A percentile compares a stretch with the other conserved stretches of the same genome.
phyloP scores from a whole-genome alignment of 2,797 vertebrate genomes.

The Rachycentron canadum region DNA sequence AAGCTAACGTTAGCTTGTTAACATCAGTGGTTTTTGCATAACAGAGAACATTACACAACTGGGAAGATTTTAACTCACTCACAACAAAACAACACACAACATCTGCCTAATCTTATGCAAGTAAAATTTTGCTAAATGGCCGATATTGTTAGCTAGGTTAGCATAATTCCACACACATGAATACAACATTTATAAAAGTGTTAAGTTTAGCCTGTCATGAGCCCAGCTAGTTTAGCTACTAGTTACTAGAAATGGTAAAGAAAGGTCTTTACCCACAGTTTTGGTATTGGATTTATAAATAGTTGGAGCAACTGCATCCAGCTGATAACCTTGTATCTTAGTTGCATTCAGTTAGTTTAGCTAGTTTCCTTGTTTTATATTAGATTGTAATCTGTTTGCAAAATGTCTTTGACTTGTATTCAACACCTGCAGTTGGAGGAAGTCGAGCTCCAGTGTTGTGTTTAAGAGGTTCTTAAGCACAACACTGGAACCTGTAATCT shows the following conservation, averaged over 20 bases:
- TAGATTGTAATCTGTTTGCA: neutral
- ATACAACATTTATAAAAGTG: too few relatives aligned
- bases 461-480: conserved; percentile 3
- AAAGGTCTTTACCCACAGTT: neutral
- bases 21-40: too few relatives aligned
- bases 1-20: neutral
- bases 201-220: too few relatives aligned
- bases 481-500: neutral
- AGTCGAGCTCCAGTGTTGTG: neutral
- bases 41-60: too few relatives aligned
- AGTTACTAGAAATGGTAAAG: neutral
- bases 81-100: neutral
- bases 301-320: neutral
- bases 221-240: too few relatives aligned
- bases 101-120: neutral
- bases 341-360: neutral
- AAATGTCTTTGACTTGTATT: neutral
- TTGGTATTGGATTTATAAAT: neutral
- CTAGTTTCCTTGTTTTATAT: neutral
- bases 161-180: too few relatives aligned
- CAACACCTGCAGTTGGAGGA: neutral
- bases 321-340: neutral
- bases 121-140: neutral
- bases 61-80: neutral
- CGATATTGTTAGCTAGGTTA: neutral